These are phyloP conservation scores for Actenoides hombroni DNA, from an alignment of 2,113 vertebrate species.

Conservation along the genomic window DNA sequence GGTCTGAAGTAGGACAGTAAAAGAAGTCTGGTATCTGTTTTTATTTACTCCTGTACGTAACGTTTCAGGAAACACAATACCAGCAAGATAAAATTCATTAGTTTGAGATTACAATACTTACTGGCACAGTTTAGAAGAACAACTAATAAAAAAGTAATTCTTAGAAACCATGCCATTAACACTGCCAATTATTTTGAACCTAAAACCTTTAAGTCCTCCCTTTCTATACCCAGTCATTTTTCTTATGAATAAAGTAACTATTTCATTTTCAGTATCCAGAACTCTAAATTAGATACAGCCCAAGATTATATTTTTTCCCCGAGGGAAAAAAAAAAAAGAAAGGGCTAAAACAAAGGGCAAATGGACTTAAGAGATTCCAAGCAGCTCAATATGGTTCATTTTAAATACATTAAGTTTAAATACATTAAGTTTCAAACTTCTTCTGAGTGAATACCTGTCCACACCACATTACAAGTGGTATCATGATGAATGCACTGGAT, in stretches of 20 bases:
- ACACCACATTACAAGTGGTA: not conserved
- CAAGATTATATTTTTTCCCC: not conserved
- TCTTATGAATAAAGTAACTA: not conserved
- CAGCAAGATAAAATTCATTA: not conserved
- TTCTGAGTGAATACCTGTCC: not conserved
- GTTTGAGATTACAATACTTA: not conserved
- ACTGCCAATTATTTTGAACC: not conserved
- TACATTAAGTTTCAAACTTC: not conserved
- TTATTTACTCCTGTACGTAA: not conserved
- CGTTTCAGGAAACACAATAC: not conserved
- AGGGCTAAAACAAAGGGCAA: not conserved
- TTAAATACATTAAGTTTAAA: not conserved
- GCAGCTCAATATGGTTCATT: not conserved
- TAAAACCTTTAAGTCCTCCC: not conserved
- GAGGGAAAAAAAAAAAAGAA: no score
- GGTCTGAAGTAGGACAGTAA: not conserved
- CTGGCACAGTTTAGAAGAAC: not conserved
- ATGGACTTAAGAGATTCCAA: not conserved
- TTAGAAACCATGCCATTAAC: not conserved
- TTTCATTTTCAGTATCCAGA: not conserved
- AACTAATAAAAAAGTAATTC: not conserved
- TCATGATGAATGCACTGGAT: not conserved
- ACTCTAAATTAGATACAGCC: not conserved
- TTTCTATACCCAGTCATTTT: not conserved
- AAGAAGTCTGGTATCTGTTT: not conserved